Evolutionary conservation across 35 echinoderm and acorn worm genomes (phyloP), one percentile per base, ranked within the genome.

Genomic region (Diadema setosum): DNA sequence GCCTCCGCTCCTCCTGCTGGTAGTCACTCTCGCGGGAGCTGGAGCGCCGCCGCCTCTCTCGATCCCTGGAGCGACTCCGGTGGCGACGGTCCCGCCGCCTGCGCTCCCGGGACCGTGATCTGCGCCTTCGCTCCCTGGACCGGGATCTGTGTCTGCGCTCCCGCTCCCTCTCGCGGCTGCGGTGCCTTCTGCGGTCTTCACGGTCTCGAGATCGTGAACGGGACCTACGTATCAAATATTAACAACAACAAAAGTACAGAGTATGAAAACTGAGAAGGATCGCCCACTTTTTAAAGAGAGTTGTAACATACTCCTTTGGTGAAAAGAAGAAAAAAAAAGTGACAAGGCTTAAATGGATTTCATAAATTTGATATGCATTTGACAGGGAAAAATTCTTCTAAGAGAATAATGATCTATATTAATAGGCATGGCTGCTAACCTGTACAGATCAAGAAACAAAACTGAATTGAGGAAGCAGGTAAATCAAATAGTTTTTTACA

Each of bases 51-150:
- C 73, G 73, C 11, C 73, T 52, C 48, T n/a, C 42, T 17, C 44
- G 60, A 27, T 31, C 39, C 3, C 42, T 78, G 73, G 73, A 78
- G 24, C 73, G 60, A 11, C 36, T 45, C 20, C 85, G 85, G 31
- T 67, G 74, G 25, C 58, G 70, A 3, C 87, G 45, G 42, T 89
- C 87, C 2, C 87, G 78, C 16, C 57, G 46, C 7, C 81, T 65
- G 39, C 85, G 70, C 21, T 89, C 87, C n/a, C 87, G 42, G 31
- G 87, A 89, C 12, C 91, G 74, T 42, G 91, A 93, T 29, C 91
- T 61, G 76, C 80, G 86, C 33, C 52, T 83, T 45, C 70, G 41
- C 15, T 64, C 83, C 27, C 57, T 21, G n/a, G 57, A 85, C 29
- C 52, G 83, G 4, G 49, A 65, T 85, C 83, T 63, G 48, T 11